phyloP scores from a whole-genome alignment of 2,113 vertebrate species.

The Chaetops frenatus region DNA sequence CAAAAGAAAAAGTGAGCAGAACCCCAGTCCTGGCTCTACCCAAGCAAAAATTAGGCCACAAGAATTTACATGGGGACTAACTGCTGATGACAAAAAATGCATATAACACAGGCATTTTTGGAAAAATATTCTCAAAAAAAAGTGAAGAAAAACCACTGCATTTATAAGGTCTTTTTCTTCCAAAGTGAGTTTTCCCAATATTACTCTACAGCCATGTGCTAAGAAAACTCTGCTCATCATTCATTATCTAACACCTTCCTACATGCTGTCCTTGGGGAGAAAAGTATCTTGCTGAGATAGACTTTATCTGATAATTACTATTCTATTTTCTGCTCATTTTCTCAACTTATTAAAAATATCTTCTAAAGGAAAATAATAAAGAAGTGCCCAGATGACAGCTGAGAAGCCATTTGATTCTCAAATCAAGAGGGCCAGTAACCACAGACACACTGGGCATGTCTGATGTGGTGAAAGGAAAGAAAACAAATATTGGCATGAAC shows the following conservation, averaged over 20 bases:
- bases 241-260: neutral
- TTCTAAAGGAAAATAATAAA: neutral
- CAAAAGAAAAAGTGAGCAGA: neutral
- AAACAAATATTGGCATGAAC: neutral
- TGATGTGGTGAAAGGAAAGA: neutral
- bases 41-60: neutral
- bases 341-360: neutral
- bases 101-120: neutral
- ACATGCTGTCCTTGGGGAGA: neutral
- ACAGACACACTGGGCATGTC: neutral
- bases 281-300: neutral
- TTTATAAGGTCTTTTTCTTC: neutral
- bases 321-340: neutral
- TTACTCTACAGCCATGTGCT: neutral
- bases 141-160: neutral
- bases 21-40: neutral
- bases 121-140: neutral
- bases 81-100: neutral
- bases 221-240: neutral
- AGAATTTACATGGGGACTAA: fast-evolving
- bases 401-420: neutral
- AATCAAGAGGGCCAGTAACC: neutral
- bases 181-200: neutral
- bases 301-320: neutral
- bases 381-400: neutral